Percentiles rank a stretch among this genome's conserved stretches.
Conservation (phyloP, 2,797 vertebrate genomes). For the Fringilla coelebs region DNA sequence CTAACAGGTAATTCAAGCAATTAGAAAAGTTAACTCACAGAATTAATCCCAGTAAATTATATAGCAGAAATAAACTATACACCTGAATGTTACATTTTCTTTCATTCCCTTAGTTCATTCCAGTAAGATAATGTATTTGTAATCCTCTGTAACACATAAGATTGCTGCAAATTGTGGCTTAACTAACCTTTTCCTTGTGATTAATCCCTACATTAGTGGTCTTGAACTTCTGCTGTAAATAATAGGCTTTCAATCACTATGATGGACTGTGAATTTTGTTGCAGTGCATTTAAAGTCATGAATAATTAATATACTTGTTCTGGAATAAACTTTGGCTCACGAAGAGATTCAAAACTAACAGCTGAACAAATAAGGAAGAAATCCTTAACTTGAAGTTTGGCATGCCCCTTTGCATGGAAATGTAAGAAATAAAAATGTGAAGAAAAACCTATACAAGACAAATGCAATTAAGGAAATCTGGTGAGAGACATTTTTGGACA, state of each 20-base stretch:
- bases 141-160: background rate
- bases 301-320: background rate
- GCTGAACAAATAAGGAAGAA: background rate
- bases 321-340: background rate
- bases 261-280: background rate
- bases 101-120: background rate
- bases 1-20: background rate
- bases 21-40: background rate
- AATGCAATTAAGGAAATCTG: background rate
- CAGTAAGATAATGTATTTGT: background rate
- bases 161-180: background rate
- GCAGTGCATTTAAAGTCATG: background rate
- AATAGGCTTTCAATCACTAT: background rate
- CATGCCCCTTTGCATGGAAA: background rate
- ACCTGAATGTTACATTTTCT: background rate
- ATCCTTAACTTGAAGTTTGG: background rate
- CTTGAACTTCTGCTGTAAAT: background rate
- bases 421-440: background rate
- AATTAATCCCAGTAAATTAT: background rate
- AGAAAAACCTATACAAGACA: background rate
- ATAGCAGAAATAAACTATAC: background rate
- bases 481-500: background rate
- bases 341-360: background rate
- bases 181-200: background rate
- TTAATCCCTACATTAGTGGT: background rate